Conservation (phyloP, 1,140 invertebrate species). For the Macrocentrus cingulum region DNA sequence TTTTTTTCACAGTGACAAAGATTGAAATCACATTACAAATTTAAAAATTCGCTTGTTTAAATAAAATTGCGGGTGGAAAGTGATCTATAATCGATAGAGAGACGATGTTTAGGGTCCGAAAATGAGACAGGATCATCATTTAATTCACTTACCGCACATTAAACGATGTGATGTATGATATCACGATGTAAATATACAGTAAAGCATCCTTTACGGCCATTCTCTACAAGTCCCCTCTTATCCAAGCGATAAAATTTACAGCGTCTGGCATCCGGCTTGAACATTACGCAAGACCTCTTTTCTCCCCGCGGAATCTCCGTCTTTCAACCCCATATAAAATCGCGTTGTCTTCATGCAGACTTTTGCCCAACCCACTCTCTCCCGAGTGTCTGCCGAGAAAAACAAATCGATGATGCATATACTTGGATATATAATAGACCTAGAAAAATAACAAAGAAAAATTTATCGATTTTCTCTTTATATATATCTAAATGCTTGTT, state of each 20-base stretch:
- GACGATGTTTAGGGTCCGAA: background rate
- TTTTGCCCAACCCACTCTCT: conserved; percentile 11
- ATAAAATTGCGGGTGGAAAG: too few relatives aligned
- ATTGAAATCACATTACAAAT: too few relatives aligned
- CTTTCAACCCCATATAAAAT: background rate
- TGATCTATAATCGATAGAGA: too few relatives aligned
- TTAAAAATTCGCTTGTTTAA: too few relatives aligned
- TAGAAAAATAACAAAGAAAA: too few relatives aligned
- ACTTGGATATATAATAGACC: too few relatives aligned
- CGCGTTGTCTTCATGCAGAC: conserved; percentile 45
- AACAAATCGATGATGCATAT: too few relatives aligned
- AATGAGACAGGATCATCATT: conserved; percentile 25
- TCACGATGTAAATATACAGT: conserved; percentile 46
- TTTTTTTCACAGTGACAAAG: too few relatives aligned
- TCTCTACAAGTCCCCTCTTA: conserved; percentile 46
- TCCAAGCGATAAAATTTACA: conserved; percentile 50
- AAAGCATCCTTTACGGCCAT: conserved; percentile 47
- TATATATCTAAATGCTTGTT: too few relatives aligned
- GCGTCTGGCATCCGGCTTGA: conserved; percentile 35
- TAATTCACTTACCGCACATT: conserved; percentile 41
- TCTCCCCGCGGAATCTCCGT: background rate
- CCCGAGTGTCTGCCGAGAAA: too few relatives aligned
- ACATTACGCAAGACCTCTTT: background rate
- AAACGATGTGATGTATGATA: conserved; percentile 42
- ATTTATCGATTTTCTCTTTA: too few relatives aligned